phyloP scores from a whole-genome alignment of 2,797 vertebrate species.

The Mus spretus region DNA sequence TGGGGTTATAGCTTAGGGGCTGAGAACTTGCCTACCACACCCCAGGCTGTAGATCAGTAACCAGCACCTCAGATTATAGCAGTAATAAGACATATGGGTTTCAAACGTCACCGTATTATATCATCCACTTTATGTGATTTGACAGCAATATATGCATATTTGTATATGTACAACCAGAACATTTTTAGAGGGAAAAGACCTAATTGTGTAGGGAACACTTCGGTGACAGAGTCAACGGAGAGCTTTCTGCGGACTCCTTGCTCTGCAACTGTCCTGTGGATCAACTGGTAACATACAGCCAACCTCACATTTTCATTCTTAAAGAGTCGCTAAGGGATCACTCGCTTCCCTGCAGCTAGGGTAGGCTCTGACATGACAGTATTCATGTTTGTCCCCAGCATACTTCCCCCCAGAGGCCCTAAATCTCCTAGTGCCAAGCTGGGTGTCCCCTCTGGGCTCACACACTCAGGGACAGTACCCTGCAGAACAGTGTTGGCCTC shows the following conservation, averaged over 20 bases:
- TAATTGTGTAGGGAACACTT: not conserved
- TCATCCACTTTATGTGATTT: not conserved
- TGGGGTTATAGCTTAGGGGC: not conserved
- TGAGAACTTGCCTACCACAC: too few species aligned
- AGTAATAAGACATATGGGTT: not conserved
- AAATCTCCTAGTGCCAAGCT: fast-evolving
- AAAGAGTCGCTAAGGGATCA: not conserved
- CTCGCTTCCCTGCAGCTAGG: fast-evolving
- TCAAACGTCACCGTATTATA: too few species aligned
- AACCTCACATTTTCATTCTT: not conserved
- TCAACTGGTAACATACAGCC: fast-evolving
- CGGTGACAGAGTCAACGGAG: not conserved
- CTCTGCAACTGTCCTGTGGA: not conserved
- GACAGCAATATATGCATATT: not conserved
- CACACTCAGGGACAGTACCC: not conserved
- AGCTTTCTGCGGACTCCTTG: not conserved
- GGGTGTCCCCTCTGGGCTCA: fast-evolving
- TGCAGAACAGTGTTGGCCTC: fast-evolving
- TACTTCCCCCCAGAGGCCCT: too few species aligned
- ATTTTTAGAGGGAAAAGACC: not conserved
- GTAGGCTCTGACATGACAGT: not conserved
- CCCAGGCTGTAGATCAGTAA: not conserved
- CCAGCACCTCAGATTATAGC: not conserved
- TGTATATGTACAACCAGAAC: not conserved
- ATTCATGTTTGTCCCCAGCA: too few species aligned